Evolutionary conservation across 2,888 invertebrate species (phyloP).

Genomic region (Lasioglossum leucozonium): DNA sequence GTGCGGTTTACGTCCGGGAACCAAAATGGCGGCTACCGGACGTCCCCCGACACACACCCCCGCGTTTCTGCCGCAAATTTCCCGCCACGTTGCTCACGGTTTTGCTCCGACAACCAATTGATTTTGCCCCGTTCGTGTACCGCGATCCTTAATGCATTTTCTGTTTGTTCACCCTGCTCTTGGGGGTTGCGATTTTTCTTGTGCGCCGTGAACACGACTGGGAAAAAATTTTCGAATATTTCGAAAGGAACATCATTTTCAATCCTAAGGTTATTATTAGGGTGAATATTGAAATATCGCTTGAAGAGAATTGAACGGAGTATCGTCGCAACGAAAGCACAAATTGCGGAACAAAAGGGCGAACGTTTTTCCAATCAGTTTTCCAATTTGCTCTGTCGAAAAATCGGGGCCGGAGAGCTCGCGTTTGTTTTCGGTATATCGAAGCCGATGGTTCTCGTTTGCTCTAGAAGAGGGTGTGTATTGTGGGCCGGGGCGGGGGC

Average conservation of each 20-base stretch:
- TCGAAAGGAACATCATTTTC: too few species aligned
- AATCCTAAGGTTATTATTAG: too few species aligned
- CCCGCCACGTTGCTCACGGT: background rate
- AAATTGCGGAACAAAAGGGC: background rate
- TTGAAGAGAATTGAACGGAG: background rate
- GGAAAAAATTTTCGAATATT: too few species aligned
- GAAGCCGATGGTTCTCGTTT: background rate
- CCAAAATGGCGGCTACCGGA: conserved; percentile 1
- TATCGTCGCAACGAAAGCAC: background rate
- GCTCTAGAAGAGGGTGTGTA: background rate
- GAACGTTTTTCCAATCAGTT: background rate
- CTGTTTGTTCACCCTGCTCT: too few species aligned
- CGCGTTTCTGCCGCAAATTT: background rate
- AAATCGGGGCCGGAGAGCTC: background rate
- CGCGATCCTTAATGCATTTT: background rate
- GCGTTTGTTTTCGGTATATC: background rate
- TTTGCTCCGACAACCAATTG: background rate
- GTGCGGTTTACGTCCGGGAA: background rate
- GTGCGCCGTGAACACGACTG: too few species aligned
- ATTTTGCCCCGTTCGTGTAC: background rate
- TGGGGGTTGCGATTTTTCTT: too few species aligned
- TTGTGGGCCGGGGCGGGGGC: too few species aligned
- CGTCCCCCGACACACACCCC: background rate
- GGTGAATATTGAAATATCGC: too few species aligned
- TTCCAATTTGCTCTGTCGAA: background rate